Conservation (phyloP, 2,888 invertebrate genomes). For the Saturnia japonica region DNA sequence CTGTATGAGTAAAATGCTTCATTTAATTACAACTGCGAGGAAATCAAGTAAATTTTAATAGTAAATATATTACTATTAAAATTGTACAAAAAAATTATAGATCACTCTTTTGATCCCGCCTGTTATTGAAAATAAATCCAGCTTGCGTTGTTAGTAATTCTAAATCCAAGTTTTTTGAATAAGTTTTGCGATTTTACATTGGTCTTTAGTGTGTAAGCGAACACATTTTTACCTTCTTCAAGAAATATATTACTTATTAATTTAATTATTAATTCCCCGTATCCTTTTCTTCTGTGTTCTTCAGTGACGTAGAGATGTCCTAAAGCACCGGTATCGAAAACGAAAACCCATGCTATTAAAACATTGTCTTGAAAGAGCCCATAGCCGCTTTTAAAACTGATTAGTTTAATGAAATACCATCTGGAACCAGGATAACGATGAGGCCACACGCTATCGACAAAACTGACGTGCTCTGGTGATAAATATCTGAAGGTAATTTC, state of each 20-base stretch:
- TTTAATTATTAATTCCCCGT: conserved; percentile 52
- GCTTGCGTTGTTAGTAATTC: conserved; percentile 30
- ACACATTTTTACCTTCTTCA: conserved; percentile 42
- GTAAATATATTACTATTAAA: too few relatives aligned
- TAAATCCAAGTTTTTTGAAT: conserved; percentile 52
- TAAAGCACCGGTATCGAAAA: conserved; percentile 55
- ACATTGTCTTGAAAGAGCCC: conserved; percentile 47
- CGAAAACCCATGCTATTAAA: conserved; percentile 51
- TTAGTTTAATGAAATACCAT: conserved; percentile 48
- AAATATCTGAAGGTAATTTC: conserved; percentile 41
- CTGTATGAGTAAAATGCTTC: too few relatives aligned
- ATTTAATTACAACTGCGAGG: too few relatives aligned
- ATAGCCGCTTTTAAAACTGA: conserved; percentile 48
- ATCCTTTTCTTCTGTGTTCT: conserved; percentile 54
- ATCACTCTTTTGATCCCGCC: not conserved
- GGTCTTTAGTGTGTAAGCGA: conserved; percentile 46
- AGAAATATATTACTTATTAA: conserved; percentile 47
- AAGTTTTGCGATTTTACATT: conserved; percentile 49
- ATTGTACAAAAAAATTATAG: not conserved
- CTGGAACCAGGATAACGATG: conserved; percentile 46
- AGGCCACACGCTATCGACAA: conserved; percentile 54
- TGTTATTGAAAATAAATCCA: conserved; percentile 41
- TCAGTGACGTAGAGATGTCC: conserved; percentile 57
- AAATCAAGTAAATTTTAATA: too few relatives aligned
- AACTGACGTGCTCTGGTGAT: conserved; percentile 40